Base-by-base conservation (phyloP, 2,888 invertebrate genomes). In the Pristionchus japonicus region DNA sequence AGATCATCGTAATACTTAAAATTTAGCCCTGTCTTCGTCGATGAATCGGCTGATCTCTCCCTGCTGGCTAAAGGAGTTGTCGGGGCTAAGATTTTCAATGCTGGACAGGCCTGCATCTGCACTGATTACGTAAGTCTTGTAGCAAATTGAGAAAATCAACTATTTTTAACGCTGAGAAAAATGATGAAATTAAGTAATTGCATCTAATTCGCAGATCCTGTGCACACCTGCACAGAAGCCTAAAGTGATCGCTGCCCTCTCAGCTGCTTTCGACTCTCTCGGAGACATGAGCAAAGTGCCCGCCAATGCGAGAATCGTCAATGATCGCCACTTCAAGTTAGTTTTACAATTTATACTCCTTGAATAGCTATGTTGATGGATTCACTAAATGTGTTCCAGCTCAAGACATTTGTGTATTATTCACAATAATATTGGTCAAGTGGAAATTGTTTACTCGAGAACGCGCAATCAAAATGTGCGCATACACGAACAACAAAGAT, bases 1-100 rank as follows among this genome's bases (percentile, higher is more conserved):
- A n/a, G n/a, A n/a, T n/a, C n/a, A n/a, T n/a, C n/a, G n/a, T n/a
- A n/a, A n/a, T n/a, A n/a, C n/a, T 1, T 15, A 20, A 15, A 37
- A 92, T 92, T 43, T 95, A 98, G 98, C 94, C 98, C 98, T 0
- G 97, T 97, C 1, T 98, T 97, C 95, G 96, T 98, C 88, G 98
- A 98, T 95, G 43, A 77, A 6, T 96, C 96, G 91, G 96, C 97
- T 70, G 96, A 98, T 95, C 95, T 98, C 87, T 95, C 96, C 15
- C 95, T 97, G 11, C 96, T 97, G 0, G 96, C 96, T 0, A 97
- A 96, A 93, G 96, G 98, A 47, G 96, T 98, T 23, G 95, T 98
- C 9, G 98, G 98, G 98, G 98, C 98, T 9, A 98, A 98, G 95
- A 96, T 96, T 91, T 96, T 97, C 88, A 99, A 99, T 95, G 82